Base-by-base conservation (phyloP, 2,888 invertebrate species). In the Schizaphis graminum region DNA sequence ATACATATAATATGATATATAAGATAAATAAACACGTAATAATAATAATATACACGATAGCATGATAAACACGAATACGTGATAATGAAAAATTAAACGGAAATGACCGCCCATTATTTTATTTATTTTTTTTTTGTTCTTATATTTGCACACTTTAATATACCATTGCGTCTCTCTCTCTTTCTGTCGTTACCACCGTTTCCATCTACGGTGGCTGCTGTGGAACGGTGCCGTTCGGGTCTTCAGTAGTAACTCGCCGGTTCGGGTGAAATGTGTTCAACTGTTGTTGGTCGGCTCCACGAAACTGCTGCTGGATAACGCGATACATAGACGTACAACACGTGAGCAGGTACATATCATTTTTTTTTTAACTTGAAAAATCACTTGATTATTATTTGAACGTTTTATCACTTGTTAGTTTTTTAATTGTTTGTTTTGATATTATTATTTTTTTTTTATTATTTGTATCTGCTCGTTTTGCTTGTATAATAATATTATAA, bases 171-270 rank as follows among this genome's bases (percentile, higher is more conserved):
- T 56, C 53, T 44, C 41, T 85, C 44, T 28, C 84, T 56, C 41
- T 24, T n/a, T n/a, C 49, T 28, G 49, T 24, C n/a, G 26, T 41
- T 44, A n/a, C 85, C 57, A 49, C 93, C 44, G 41, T n/a, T 87
- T 35, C 85, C 47, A 47, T 90, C 61, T 28, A 7, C 44, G 28
- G 87, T 61, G 35, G 77, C n/a, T 56, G 53, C 5, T 47, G 13
- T 87, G 47, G 57, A 7, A n/a, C 35, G 21, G 56, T 44, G 49
- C 47, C 56, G 89, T 28, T 85, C 93, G 26, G 61, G 53, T 41
- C 24, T 57, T 93, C 94, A 94, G 94, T 94, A 90, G 86, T 91
- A 53, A 94, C 67, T 86, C 94, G 91, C 90, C 94, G 94, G 94
- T 41, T 67, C 91, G 90, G 94, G 90, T 94, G 94, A 94, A 94